Percentiles rank a stretch among this genome's conserved stretches.
These are phyloP conservation scores for Cosmia trapezina DNA, from an alignment of 2,888 invertebrate species.

Conservation along the genomic window DNA sequence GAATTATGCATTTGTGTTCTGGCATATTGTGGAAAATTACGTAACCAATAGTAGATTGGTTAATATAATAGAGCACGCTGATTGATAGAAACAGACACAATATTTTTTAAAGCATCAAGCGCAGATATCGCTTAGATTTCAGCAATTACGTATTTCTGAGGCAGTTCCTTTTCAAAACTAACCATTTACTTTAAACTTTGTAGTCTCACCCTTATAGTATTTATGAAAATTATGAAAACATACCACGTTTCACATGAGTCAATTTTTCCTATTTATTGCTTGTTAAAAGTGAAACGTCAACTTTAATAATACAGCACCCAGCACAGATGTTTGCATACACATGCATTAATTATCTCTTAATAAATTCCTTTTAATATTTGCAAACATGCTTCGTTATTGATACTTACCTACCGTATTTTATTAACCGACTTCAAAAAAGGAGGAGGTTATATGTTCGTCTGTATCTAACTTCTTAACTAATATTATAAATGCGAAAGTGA, in stretches of 20 bases:
- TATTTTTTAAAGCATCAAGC: neutral
- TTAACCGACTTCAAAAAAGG: too few species aligned
- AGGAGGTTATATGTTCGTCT: too few species aligned
- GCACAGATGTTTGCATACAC: constrained; percentile 10
- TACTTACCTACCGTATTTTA: too few species aligned
- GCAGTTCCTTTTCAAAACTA: neutral
- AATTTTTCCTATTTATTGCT: constrained; percentile 3
- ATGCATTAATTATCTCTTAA: constrained; percentile 6
- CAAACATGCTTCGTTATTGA: neutral
- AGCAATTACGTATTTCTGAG: neutral
- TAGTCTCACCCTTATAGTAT: constrained; percentile 15
- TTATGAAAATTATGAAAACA: constrained; percentile 20
- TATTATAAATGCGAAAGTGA: too few species aligned
- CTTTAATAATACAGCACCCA: constrained; percentile 15
- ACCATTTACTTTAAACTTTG: neutral
- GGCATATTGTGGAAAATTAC: neutral
- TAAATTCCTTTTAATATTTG: constrained; percentile 1
- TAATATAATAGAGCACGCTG: neutral
- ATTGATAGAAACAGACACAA: neutral
- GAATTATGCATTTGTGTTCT: neutral
- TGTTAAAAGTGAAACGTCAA: constrained; percentile 22
- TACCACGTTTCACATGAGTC: constrained; percentile 15
- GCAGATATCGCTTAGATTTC: neutral
- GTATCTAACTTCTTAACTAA: too few species aligned
- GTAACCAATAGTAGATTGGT: neutral